Evolutionary conservation across 2,888 invertebrate species (phyloP).

Genomic region (Trissoscelio sp.): DNA sequence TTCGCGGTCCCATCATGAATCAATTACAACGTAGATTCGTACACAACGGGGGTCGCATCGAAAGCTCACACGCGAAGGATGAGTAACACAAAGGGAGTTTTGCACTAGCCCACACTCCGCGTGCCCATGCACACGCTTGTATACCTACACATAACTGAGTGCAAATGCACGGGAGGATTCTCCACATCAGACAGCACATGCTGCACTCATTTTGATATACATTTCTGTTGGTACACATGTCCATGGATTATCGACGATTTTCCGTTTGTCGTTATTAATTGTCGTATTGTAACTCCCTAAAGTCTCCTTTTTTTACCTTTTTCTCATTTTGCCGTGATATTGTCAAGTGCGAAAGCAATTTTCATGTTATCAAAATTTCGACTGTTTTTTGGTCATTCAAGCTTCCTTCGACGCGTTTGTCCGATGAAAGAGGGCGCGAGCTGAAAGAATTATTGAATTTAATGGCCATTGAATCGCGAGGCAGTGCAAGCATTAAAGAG

Average conservation of each 20-base stretch:
- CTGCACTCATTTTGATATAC: constrained; percentile 65
- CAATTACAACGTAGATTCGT: constrained; percentile 79
- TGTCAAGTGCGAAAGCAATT: constrained; percentile 66
- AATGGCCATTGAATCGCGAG: constrained; percentile 50
- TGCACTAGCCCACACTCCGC: constrained; percentile 43
- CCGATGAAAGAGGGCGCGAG: constrained; percentile 29
- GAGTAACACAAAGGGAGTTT: constrained; percentile 73
- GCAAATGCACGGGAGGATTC: constrained; percentile 50
- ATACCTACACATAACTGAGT: constrained; percentile 34
- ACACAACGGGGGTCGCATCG: constrained; percentile 77
- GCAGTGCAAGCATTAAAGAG: constrained; percentile 54
- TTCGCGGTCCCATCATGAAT: constrained; percentile 80
- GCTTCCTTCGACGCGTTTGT: constrained; percentile 19
- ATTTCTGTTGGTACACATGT: constrained; percentile 62
- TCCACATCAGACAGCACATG: constrained; percentile 50
- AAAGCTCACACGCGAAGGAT: constrained; percentile 74
- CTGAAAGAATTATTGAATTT: constrained; percentile 61
- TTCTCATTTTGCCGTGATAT: constrained; percentile 63
- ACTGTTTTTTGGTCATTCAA: constrained; percentile 47
- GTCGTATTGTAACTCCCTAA: constrained; percentile 56
- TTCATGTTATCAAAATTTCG: constrained; percentile 60
- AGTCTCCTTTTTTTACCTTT: constrained; percentile 39
- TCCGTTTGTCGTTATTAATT: constrained; percentile 68
- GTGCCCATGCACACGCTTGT: background rate
- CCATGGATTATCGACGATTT: constrained; percentile 68